Evolutionary conservation across 1,140 invertebrate species (phyloP), one percentile per base, ranked within the genome.

Genomic region (Megalonaias nervosa): DNA sequence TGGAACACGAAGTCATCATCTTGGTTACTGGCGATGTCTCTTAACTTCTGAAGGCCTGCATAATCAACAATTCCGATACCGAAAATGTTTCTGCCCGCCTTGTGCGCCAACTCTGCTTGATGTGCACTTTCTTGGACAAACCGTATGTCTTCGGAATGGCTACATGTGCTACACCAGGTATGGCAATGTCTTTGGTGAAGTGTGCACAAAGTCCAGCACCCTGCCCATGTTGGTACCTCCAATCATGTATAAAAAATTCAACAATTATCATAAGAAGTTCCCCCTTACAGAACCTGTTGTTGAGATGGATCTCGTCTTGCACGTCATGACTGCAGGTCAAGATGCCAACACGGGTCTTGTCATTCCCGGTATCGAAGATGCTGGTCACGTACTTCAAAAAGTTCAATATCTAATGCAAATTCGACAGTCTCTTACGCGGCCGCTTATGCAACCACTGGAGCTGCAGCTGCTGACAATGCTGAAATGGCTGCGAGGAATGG

Each of bases 81-180:
- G 71, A 87, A 87, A 16, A 89, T 78, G 14, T 83, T 71, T 60
- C 89, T 84, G 11, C 87, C 88, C 0, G 77, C 73, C 9, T 83
- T 74, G 48, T 73, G 80, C 2, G 82, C 78, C 4, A 65, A 67
- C 31, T 67, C 62, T 2, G 88, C 88, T 74, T 86, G 80, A 71
- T 69, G 16, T 17, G 48, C 62, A 14, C 85, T 87, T 81, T 75
- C 17, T 77, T 66, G 0, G 88, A 89, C 26, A 82, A 75, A 16
- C 88, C 88, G 71, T 89, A 87, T 0, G 88, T 89, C 9, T 88
- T 19, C 9, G 88, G 75, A 21, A 88, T 84, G 4, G 77, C 80
- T 48, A 86, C 77, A 15, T 80, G 79, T 1, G 84, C 62, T 61
- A 81, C 80, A 31, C 74, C 67, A 55, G 66, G 65, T 75, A 84